Conservation (phyloP, 2,888 invertebrate species). For the Pachliopta kotzebuea region DNA sequence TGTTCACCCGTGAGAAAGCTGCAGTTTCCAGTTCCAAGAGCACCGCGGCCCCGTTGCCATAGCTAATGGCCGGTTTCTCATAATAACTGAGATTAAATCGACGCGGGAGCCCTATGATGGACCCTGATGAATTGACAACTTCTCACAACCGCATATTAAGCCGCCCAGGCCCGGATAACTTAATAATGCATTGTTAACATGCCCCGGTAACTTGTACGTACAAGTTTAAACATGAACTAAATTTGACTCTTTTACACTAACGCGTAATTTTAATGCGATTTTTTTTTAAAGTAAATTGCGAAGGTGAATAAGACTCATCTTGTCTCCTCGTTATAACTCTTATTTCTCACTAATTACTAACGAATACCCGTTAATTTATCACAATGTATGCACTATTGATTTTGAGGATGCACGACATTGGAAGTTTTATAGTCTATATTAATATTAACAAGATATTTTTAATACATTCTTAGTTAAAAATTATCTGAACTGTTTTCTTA, state of each 20-base stretch:
- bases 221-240: neutral
- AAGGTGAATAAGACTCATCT: no score
- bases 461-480: no score
- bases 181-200: slow-evolving; percentile 13
- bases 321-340: no score
- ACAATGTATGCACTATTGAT: no score
- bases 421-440: no score
- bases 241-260: no score
- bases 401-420: no score
- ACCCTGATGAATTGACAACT: slow-evolving; percentile 42
- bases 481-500: no score
- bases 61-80: slow-evolving; percentile 49
- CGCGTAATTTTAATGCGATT: no score
- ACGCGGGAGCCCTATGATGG: slow-evolving; percentile 39
- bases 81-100: slow-evolving; percentile 66
- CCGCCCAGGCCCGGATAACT: neutral
- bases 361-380: no score
- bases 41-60: slow-evolving; percentile 32
- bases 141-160: slow-evolving; percentile 31
- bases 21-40: slow-evolving; percentile 42
- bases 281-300: neutral
- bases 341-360: no score
- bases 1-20: slow-evolving; percentile 42
- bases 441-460: no score
- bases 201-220: neutral